Evolutionary conservation across 2,888 invertebrate species (phyloP), one percentile per base, ranked within the genome.

Genomic region (Habrosyne pyritoides): DNA sequence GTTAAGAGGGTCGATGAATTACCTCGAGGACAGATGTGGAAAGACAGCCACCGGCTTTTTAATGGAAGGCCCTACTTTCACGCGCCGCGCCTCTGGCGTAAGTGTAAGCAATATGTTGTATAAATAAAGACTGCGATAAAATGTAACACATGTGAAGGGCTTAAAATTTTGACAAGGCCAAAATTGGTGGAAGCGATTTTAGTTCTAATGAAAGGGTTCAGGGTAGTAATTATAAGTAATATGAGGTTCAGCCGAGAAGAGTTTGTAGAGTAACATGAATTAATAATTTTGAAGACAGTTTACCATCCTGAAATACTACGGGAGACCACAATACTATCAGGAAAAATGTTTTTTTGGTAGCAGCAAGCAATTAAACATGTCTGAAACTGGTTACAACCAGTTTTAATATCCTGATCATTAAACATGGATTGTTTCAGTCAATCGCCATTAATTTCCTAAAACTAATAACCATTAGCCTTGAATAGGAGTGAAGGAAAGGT

Each of bases 1-100:
- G 69, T 59, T 65, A 59, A 67, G 66, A 75, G 77, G 79, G 76
- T 76, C 80, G 77, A 81, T 79, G 81, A 75, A 84, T 85, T 80
- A 81, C 75, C 42, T 42, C 42, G 42, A 42, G 42, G 42, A 28
- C 50, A 46, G 60, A 54, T 62, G 53, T 47, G 28, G 26, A 55
- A 54, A 54, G 55, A 55, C 42, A 24, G 22, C 12, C 12, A 21
- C 53, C 55, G 55, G 52, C 47, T 56, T 62, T 66, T 71, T 69
- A 72, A 72, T 66, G 61, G 63, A 36, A 60, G 53, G 54, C 60
- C 50, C 56, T 56, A 60, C 61, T 66, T 61, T 64, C 61, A 62
- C 62, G 33, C 59, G 24, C 52, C 33, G 12, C 28, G 26, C 49
- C 10, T 50, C 28, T 36, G 36, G 36, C 42, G 42, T 42, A 42